Evolutionary conservation across 2,113 vertebrate species (phyloP), one percentile per base, ranked within the genome.

Genomic region (Aepyceros melampus): DNA sequence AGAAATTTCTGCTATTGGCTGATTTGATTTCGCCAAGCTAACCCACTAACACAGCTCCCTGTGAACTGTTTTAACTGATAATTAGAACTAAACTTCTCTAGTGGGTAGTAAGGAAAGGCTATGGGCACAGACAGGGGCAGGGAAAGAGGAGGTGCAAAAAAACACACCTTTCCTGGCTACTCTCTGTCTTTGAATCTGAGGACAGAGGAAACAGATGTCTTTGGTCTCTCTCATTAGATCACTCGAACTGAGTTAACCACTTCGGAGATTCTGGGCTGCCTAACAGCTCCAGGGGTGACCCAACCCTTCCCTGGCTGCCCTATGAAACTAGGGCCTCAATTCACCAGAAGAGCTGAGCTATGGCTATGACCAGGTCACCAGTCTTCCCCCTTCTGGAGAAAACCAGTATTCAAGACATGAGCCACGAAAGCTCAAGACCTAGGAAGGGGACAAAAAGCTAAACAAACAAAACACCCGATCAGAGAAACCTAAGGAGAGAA

Each of bases 221-320:
- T 98, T 98, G 98, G 98, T 98, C 96, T 95, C 92, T 97, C 97
- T 87, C 94, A 95, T 96, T 96, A 98, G 62, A 98, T 97, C 95
- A 82, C 82, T 81, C 64, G 85, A 97, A 95, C 92, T 94, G 98
- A 91, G 71, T 97, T 92, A 62, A 89, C 43, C 87, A 87, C 93
- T 86, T 87, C 93, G 13, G 23, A 96, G 95, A 98, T 96, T 91
- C 94, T 88, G 82, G 96, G 94, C 91, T 93, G 91, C 90, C 97
- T 97, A 95, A 74, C 49, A 98, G 95, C 96, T 85, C 91, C 43
- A 47, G 60, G 67, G 62, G 40, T 29, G 94, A 89, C 90, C 87
- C 89, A 79, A 21, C 91, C 45, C 94, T 96, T 60, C 94, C 93
- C 85, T 10, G 36, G 76, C 31, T 64, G 82, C 89, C 97, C 97